phyloP scores from a whole-genome alignment of 2,888 invertebrate genomes.

The Empis stercorea region DNA sequence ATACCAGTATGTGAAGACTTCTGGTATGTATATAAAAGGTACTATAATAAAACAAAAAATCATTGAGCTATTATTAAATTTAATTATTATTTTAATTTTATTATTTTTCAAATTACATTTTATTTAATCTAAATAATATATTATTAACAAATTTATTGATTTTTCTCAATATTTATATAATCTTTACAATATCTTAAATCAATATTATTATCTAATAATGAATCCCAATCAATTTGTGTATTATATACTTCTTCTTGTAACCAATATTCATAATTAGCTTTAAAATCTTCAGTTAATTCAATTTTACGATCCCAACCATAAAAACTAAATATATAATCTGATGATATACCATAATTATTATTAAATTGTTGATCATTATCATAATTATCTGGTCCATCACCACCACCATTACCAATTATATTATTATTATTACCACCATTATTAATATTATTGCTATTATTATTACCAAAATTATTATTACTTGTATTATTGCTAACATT shows the following conservation, averaged over 20 bases:
- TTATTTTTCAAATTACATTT: too few relatives aligned
- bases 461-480: background rate
- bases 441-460: slow-evolving; percentile 17
- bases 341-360: slow-evolving; percentile 14
- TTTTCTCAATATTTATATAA: too few relatives aligned
- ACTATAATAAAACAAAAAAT: too few relatives aligned
- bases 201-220: background rate
- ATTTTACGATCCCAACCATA: slow-evolving; percentile 36
- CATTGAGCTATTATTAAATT: too few relatives aligned
- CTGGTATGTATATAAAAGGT: too few relatives aligned
- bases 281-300: slow-evolving; percentile 85
- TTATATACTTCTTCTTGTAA: slow-evolving; percentile 92
- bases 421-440: slow-evolving; percentile 4
- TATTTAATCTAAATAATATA: too few relatives aligned
- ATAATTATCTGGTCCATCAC: background rate
- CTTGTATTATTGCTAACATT: background rate
- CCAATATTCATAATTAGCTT: slow-evolving; percentile 89
- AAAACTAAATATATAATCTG: slow-evolving; percentile 30
- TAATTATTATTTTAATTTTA: too few relatives aligned
- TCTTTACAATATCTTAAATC: background rate
- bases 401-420: background rate
- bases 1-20: too few relatives aligned
- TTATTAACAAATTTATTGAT: too few relatives aligned
- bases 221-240: slow-evolving; percentile 68
- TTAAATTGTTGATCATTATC: background rate